Percentiles rank a stretch among this genome's conserved stretches.
Evolutionary conservation across 2,113 vertebrate species (phyloP).

Genomic region (Campylomormyrus tamandua): DNA sequence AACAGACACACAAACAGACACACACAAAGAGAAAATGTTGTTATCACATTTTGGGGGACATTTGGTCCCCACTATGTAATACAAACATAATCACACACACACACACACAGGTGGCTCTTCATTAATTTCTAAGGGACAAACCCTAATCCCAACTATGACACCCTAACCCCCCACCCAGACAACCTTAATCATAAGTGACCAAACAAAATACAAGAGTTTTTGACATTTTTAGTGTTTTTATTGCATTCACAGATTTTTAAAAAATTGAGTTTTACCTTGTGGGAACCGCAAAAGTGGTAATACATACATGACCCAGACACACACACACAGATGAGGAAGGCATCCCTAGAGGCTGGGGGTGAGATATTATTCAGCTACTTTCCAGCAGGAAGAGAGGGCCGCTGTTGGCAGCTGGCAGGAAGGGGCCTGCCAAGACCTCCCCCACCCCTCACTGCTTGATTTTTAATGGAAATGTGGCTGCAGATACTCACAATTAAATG

Average conservation of each 20-base stretch:
- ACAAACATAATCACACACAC: neutral
- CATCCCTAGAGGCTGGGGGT: neutral
- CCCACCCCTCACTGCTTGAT: constrained; percentile 37
- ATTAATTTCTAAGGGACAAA: too few relatives aligned
- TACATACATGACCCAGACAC: neutral
- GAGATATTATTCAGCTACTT: constrained; percentile 15
- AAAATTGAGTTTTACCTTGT: too few relatives aligned
- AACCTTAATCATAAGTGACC: too few relatives aligned
- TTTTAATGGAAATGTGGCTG: constrained; percentile 49
- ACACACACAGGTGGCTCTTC: neutral
- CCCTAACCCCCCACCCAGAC: too few relatives aligned
- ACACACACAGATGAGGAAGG: constrained; percentile 2
- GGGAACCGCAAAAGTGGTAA: too few relatives aligned
- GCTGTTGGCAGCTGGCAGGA: constrained; percentile 31
- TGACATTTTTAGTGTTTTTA: too few relatives aligned
- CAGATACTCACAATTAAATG: constrained; percentile 48
- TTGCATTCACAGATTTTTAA: too few relatives aligned
- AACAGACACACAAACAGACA: neutral
- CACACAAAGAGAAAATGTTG: neutral
- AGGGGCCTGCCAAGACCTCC: constrained; percentile 50
- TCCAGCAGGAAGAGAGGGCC: constrained; percentile 33
- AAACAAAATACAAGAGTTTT: too few relatives aligned
- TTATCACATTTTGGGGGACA: neutral
- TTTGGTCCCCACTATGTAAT: neutral
- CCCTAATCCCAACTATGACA: too few relatives aligned